A percentile compares a stretch with the other conserved stretches of the same genome.
phyloP scores from a whole-genome alignment of 2,113 vertebrate genomes.

The Prietella phreatophila region DNA sequence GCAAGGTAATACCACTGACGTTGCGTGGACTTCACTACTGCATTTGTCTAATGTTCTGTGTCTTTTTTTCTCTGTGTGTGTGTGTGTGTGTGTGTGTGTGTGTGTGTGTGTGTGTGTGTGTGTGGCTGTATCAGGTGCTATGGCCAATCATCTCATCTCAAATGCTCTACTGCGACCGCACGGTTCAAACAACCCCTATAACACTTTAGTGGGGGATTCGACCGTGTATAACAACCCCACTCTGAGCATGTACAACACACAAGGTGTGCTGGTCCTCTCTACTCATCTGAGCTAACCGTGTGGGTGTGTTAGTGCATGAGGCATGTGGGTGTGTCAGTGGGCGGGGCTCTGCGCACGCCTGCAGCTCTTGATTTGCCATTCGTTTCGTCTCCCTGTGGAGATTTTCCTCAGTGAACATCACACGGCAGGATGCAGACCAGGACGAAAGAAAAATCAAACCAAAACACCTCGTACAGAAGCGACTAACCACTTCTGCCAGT shows the following conservation, averaged over 20 bases:
- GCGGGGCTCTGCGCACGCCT: neutral
- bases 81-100: conserved; percentile 85
- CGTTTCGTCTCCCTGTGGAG: neutral
- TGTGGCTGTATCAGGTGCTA: conserved; percentile 97
- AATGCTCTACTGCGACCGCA: conserved; percentile 99
- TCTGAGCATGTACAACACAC: conserved; percentile 99
- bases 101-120: conserved; percentile 81
- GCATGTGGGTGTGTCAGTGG: conserved; percentile 3
- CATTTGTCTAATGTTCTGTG: conserved; percentile 70
- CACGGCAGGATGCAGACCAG: neutral
- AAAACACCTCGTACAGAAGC: neutral
- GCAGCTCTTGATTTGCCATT: neutral
- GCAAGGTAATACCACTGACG: conserved; percentile 23
- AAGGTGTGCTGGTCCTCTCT: conserved; percentile 93
- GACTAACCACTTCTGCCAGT: neutral
- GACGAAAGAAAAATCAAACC: neutral
- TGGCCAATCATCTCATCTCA: conserved; percentile 99
- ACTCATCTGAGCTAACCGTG: conserved; percentile 59
- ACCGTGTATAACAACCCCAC: conserved; percentile 99
- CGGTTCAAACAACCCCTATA: conserved; percentile 99
- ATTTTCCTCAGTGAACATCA: conserved; percentile 4
- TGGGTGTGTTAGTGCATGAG: conserved; percentile 22
- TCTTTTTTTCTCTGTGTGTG: conserved; percentile 77
- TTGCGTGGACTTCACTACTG: conserved; percentile 33
- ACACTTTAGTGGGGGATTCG: conserved; percentile 99